Evolutionary conservation across 2,797 vertebrate genomes (phyloP).

Genomic region (Antennarius maculatus): DNA sequence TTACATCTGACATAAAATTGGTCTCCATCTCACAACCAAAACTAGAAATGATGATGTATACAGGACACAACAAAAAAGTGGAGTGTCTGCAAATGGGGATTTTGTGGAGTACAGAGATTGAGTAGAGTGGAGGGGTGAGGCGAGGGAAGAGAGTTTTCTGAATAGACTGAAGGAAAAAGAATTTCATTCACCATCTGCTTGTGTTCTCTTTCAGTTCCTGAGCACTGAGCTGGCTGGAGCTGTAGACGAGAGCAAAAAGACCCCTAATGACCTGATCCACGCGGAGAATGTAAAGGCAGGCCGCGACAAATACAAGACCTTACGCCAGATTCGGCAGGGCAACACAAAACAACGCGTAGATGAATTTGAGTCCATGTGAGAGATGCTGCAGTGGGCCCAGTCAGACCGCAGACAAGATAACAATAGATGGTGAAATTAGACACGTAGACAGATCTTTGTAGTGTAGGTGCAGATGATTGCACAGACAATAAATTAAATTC

Average conservation of each 20-base stretch:
- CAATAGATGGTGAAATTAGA: conserved; percentile 9
- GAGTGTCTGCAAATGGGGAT: conserved; percentile 45
- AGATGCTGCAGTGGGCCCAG: conserved; percentile 34
- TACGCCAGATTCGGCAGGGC: conserved; percentile 96
- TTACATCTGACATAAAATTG: conserved; percentile 35
- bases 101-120: background rate
- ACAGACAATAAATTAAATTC: conserved; percentile 11
- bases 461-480: conserved; percentile 26
- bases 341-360: conserved; percentile 99
- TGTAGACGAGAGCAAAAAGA: conserved; percentile 95
- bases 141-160: conserved; percentile 26
- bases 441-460: conserved; percentile 31
- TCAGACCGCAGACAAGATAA: conserved; percentile 1
- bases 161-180: conserved; percentile 35
- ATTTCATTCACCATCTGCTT: conserved; percentile 48
- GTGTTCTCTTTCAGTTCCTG: conserved; percentile 83
- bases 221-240: conserved; percentile 92
- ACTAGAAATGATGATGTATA: conserved; percentile 48
- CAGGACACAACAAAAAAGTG: conserved; percentile 54
- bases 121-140: background rate
- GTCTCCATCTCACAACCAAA: conserved; percentile 41
- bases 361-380: conserved; percentile 98
- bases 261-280: conserved; percentile 93
- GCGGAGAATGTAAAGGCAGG: conserved; percentile 93
- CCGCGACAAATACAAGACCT: conserved; percentile 99